Conservation (phyloP, 2,797 vertebrate species). For the Capromys pilorides region DNA sequence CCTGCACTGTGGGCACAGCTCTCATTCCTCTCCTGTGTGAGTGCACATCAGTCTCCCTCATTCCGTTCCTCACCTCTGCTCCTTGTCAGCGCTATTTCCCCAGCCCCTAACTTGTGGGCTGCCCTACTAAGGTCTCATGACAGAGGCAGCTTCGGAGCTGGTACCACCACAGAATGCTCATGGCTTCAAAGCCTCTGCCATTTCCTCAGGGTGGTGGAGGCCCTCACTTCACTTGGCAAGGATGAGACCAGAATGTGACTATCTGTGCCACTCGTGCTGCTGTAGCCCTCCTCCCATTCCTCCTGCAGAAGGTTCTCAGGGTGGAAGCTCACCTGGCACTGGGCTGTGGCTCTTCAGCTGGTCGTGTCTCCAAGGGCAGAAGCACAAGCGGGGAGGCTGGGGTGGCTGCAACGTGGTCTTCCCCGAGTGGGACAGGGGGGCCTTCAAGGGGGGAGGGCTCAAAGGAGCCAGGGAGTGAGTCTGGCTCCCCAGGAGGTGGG, state of each 20-base stretch:
- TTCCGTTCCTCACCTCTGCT: neutral
- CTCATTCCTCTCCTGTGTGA: neutral
- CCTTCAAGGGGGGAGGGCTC: constrained; percentile 83
- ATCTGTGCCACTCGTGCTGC: neutral
- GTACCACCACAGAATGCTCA: neutral
- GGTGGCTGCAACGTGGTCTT: constrained; percentile 83
- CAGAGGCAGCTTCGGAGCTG: neutral
- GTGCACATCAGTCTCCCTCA: neutral
- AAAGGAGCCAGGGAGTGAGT: constrained; percentile 82
- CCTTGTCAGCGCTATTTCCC: neutral
- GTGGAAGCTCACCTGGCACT: constrained; percentile 92
- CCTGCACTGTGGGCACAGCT: neutral
- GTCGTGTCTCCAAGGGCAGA: constrained; percentile 91
- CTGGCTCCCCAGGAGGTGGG: constrained; percentile 85
- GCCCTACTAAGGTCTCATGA: neutral
- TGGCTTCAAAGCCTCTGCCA: neutral
- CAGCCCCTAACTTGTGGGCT: neutral
- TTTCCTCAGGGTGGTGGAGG: neutral
- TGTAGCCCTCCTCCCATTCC: neutral
- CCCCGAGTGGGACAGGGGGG: constrained; percentile 74
- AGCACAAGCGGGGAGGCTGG: constrained; percentile 91
- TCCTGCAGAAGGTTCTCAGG: constrained; percentile 48
- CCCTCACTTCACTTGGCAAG: neutral
- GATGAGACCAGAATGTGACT: neutral
- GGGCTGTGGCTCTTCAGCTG: constrained; percentile 86